phyloP scores from a whole-genome alignment of 2,113 vertebrate species.

The Corythaixoides concolor region DNA sequence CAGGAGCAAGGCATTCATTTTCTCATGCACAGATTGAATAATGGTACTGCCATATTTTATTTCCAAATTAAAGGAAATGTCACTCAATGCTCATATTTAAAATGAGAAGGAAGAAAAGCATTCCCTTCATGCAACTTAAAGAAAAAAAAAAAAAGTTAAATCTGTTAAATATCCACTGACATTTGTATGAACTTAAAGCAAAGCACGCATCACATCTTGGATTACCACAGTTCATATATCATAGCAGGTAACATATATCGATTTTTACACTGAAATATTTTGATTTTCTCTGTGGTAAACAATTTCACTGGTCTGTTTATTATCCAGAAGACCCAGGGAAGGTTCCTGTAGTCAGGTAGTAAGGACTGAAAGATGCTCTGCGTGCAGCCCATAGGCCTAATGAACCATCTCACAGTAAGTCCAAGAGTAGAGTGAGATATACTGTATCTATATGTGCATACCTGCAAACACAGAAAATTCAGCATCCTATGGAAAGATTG shows the following conservation, averaged over 20 bases:
- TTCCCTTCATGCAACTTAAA: background rate
- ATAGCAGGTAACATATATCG: background rate
- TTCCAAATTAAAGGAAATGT: constrained; percentile 55
- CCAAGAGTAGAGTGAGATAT: background rate
- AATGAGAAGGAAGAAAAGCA: background rate
- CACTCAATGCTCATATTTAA: constrained; percentile 29
- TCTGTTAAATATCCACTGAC: constrained; percentile 47
- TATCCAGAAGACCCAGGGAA: background rate
- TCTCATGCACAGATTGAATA: constrained; percentile 5
- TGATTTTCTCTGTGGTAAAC: background rate
- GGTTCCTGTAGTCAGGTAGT: background rate
- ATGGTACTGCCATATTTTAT: constrained; percentile 43
- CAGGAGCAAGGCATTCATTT: background rate
- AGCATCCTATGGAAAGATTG: background rate
- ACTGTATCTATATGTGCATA: background rate
- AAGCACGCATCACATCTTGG: background rate
- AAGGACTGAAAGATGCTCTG: background rate
- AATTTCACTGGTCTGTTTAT: background rate
- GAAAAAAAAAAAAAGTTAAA: background rate
- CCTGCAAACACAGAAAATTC: background rate
- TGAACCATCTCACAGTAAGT: background rate
- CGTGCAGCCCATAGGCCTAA: background rate
- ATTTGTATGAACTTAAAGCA: constrained; percentile 32
- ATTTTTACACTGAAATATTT: background rate
- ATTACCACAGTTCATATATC: background rate